A percentile compares a stretch with the other conserved stretches of the same genome.
phyloP scores from a whole-genome alignment of 2,888 invertebrate genomes.

The Stictocephala bisonia region DNA sequence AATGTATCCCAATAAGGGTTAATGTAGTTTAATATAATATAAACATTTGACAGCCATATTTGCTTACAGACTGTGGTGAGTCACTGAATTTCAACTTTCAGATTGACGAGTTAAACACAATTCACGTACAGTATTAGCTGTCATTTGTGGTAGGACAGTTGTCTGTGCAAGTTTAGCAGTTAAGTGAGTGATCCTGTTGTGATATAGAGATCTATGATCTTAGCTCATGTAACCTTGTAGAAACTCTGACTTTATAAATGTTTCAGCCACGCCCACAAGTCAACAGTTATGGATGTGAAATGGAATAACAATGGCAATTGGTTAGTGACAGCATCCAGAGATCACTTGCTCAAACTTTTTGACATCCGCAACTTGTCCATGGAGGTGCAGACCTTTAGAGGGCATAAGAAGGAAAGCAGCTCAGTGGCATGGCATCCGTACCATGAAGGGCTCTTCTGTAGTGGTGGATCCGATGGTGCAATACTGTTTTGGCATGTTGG shows the following conservation, averaged over 20 bases:
- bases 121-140: too few relatives aligned
- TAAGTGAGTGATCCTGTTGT: too few relatives aligned
- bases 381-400: slow-evolving; percentile 91
- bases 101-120: too few relatives aligned
- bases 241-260: neutral
- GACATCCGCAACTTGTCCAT: slow-evolving; percentile 92
- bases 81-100: too few relatives aligned
- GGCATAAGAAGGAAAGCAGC: slow-evolving; percentile 98
- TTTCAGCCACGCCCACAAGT: slow-evolving; percentile 95
- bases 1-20: too few relatives aligned
- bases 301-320: slow-evolving; percentile 99
- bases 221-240: too few relatives aligned
- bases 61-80: too few relatives aligned
- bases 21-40: too few relatives aligned
- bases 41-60: too few relatives aligned
- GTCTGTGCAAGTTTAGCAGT: too few relatives aligned
- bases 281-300: slow-evolving; percentile 98
- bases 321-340: slow-evolving; percentile 97
- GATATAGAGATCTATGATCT: too few relatives aligned
- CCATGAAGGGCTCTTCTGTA: slow-evolving; percentile 97
- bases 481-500: slow-evolving; percentile 99
- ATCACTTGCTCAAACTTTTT: slow-evolving; percentile 97
- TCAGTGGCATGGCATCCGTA: slow-evolving; percentile 98
- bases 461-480: slow-evolving; percentile 98
- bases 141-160: too few relatives aligned